Conservation (phyloP, 1,140 invertebrate genomes). For the Drosophila fuyamai region DNA sequence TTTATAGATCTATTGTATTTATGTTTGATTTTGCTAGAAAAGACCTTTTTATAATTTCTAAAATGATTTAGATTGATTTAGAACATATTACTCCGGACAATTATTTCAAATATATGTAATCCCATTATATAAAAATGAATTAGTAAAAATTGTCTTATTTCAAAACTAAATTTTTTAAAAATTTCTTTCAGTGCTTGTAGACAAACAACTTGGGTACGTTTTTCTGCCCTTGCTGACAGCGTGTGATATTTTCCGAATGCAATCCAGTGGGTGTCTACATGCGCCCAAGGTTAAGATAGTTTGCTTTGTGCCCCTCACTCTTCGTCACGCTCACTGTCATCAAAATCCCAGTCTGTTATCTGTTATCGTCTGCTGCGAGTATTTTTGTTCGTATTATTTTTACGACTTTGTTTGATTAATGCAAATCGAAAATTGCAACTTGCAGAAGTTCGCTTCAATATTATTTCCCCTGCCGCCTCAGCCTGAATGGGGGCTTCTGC, state of each 20-base stretch:
- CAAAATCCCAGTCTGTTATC: slow-evolving; percentile 46
- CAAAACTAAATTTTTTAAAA: neutral
- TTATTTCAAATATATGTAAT: too few relatives aligned
- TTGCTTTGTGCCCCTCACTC: neutral
- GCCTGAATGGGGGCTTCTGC: slow-evolving; percentile 17
- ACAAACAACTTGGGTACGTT: slow-evolving; percentile 16
- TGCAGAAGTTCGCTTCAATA: slow-evolving; percentile 49
- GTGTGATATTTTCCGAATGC: slow-evolving; percentile 71
- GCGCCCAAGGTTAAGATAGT: slow-evolving; percentile 58
- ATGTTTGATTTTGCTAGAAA: too few relatives aligned
- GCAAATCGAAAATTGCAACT: slow-evolving; percentile 68
- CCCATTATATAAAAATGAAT: too few relatives aligned
- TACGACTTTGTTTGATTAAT: slow-evolving; percentile 64
- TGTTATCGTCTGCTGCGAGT: slow-evolving; percentile 34
- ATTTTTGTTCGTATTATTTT: slow-evolving; percentile 46
- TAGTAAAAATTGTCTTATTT: too few relatives aligned
- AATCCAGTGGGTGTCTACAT: slow-evolving; percentile 45
- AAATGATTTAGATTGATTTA: too few relatives aligned
- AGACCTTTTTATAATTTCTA: too few relatives aligned
- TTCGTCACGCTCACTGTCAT: slow-evolving; percentile 30
- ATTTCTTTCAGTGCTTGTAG: neutral
- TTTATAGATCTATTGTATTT: too few relatives aligned
- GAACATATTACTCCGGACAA: too few relatives aligned
- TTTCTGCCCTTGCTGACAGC: slow-evolving; percentile 57
- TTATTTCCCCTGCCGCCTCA: slow-evolving; percentile 22